Evolutionary conservation across 2,888 invertebrate species (phyloP).

Genomic region (Ditula angustiorana): DNA sequence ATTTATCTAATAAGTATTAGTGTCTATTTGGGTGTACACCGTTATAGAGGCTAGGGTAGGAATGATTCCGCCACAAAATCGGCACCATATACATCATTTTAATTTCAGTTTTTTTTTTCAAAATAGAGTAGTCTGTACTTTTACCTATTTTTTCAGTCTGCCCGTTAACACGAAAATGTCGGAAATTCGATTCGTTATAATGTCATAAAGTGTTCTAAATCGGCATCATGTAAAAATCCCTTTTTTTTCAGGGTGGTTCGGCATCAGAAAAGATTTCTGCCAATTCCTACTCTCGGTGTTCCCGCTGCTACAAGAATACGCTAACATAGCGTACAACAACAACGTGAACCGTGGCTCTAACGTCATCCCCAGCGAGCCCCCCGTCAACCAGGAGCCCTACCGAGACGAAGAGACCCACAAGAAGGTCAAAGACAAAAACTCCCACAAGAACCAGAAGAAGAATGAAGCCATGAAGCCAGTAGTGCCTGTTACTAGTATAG

Average conservation of each 20-base stretch:
- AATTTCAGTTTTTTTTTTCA: too few species aligned
- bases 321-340: slow-evolving; percentile 97
- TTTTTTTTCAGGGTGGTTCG: slow-evolving; percentile 96
- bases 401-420: slow-evolving; percentile 74
- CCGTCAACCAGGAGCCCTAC: slow-evolving; percentile 75
- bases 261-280: slow-evolving; percentile 98
- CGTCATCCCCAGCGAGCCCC: slow-evolving; percentile 68
- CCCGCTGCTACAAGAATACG: slow-evolving; percentile 98
- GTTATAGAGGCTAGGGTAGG: too few species aligned
- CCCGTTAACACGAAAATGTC: too few species aligned
- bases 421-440: slow-evolving; percentile 86
- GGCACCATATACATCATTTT: too few species aligned
- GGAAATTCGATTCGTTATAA: too few species aligned
- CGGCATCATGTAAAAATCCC: too few species aligned
- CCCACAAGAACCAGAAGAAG: slow-evolving; percentile 89
- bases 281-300: slow-evolving; percentile 97
- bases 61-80: too few species aligned
- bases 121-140: too few species aligned
- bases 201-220: too few species aligned
- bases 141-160: too few species aligned
- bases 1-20: too few species aligned
- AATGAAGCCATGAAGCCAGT: slow-evolving; percentile 93
- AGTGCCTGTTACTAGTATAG: slow-evolving; percentile 95
- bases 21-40: too few species aligned
- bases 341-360: slow-evolving; percentile 74